These are phyloP conservation scores for Tachysurus fulvidraco DNA, from an alignment of 2,113 vertebrate genomes.

Conservation along the genomic window DNA sequence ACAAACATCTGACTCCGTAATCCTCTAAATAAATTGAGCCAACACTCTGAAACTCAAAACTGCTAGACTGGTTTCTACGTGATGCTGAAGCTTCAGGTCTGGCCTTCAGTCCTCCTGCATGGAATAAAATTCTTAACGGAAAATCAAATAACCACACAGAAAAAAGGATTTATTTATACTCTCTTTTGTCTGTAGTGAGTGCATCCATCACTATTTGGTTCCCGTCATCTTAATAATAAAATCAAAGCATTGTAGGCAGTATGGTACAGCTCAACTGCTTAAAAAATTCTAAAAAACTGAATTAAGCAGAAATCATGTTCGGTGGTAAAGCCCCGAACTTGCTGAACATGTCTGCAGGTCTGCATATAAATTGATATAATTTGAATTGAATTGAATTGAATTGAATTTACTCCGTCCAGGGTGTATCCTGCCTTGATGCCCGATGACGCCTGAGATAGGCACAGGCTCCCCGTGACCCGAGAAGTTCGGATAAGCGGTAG, in stretches of 20 bases:
- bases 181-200: neutral
- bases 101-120: neutral
- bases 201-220: neutral
- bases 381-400: too few species aligned
- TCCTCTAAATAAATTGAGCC: conserved; percentile 60
- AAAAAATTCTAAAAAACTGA: neutral
- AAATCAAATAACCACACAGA: neutral
- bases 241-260: neutral
- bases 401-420: too few species aligned
- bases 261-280: neutral
- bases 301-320: neutral
- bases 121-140: neutral
- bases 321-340: neutral
- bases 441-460: too few species aligned
- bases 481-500: too few species aligned
- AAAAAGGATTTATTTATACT: neutral
- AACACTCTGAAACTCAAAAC: conserved; percentile 43
- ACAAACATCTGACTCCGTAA: conserved; percentile 64
- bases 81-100: neutral
- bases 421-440: too few species aligned
- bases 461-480: too few species aligned
- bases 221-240: neutral
- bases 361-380: neutral
- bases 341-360: neutral
- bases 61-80: neutral